These are phyloP conservation scores for Heptranchias perlo DNA, from an alignment of 2,113 vertebrate genomes.

Conservation along the genomic window DNA sequence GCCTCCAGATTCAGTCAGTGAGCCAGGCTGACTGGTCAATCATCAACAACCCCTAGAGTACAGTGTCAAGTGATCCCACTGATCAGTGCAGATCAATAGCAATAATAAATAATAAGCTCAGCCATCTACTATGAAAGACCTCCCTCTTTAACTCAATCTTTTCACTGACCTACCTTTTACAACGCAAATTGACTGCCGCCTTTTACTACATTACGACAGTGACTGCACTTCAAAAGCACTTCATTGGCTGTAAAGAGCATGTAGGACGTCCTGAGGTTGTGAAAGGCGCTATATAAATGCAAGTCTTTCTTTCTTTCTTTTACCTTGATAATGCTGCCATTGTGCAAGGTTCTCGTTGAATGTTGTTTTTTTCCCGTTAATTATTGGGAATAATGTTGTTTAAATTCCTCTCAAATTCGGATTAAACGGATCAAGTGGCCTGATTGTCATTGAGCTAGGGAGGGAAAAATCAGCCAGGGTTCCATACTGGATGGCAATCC, in stretches of 20 bases:
- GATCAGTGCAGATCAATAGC: constrained; percentile 10
- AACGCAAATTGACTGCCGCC: background rate
- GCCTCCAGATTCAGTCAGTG: background rate
- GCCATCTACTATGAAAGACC: background rate
- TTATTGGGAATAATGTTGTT: background rate
- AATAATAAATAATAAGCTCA: constrained; percentile 24
- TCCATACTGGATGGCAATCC: background rate
- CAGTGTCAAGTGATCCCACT: constrained; percentile 3
- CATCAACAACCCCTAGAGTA: background rate
- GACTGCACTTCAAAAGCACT: background rate
- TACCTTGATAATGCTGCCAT: background rate
- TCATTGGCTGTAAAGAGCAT: background rate
- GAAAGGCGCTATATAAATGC: background rate
- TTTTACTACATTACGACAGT: background rate
- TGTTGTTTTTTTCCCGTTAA: background rate
- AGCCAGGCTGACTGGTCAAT: background rate
- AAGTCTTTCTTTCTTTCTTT: background rate
- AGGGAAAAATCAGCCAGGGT: background rate
- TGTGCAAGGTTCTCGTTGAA: background rate
- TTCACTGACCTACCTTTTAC: background rate
- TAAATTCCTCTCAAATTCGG: background rate
- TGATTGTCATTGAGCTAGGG: background rate
- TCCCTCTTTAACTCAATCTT: background rate
- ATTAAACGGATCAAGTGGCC: background rate
- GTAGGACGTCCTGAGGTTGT: background rate